Evolutionary conservation across 2,888 invertebrate species (phyloP).

Genomic region (Trichopoda pennipes): DNA sequence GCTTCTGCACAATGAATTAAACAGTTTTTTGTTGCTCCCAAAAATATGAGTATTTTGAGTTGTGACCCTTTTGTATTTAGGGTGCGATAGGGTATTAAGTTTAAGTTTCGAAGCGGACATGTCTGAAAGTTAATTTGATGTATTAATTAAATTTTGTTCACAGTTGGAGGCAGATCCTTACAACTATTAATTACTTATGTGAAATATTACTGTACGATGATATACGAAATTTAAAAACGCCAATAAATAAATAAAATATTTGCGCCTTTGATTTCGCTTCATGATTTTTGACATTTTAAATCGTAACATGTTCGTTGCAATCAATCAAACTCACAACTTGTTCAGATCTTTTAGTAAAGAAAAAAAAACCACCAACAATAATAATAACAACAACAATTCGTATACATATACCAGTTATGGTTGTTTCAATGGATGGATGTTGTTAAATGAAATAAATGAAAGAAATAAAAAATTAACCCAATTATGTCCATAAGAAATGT

Average conservation of each 20-base stretch:
- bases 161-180: conserved; percentile 23
- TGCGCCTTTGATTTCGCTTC: conserved; percentile 31
- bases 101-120: neutral
- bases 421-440: conserved; percentile 48
- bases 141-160: conserved; percentile 16
- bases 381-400: neutral
- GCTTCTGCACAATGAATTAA: too few relatives aligned
- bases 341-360: conserved; percentile 41
- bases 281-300: conserved; percentile 37
- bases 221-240: neutral
- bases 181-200: conserved; percentile 28
- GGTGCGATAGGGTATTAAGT: neutral
- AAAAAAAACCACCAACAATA: neutral
- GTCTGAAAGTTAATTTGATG: neutral
- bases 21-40: too few relatives aligned
- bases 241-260: conserved; percentile 44
- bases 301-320: conserved; percentile 51
- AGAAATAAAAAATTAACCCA: conserved; percentile 64
- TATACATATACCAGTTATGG: conserved; percentile 29
- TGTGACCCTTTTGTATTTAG: too few relatives aligned
- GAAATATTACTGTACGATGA: conserved; percentile 1
- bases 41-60: too few relatives aligned
- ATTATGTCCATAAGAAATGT: conserved; percentile 65
- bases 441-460: conserved; percentile 45
- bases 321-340: conserved; percentile 61